phyloP scores from a whole-genome alignment of 2,888 invertebrate genomes.

The Schizotus pectinicornis region DNA sequence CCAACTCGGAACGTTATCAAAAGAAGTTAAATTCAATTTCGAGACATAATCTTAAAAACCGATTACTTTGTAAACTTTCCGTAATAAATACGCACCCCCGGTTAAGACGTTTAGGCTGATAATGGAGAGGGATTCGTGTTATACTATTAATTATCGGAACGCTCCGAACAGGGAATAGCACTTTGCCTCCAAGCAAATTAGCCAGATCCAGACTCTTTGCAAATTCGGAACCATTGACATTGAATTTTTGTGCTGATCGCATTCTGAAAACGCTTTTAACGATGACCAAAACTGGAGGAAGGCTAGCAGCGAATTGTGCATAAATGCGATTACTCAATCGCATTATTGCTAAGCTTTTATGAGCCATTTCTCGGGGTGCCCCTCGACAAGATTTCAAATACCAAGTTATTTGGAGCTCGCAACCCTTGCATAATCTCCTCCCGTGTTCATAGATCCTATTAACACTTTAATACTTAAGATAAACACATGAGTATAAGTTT shows the following conservation, averaged over 20 bases:
- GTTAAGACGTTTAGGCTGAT: constrained; percentile 45
- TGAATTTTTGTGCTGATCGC: too few species aligned
- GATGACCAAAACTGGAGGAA: too few species aligned
- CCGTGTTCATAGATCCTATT: constrained; percentile 40
- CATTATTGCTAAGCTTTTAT: too few species aligned
- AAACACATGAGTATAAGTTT: constrained; percentile 43
- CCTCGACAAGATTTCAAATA: constrained; percentile 16
- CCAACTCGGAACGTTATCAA: constrained; percentile 34
- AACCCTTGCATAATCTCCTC: constrained; percentile 40
- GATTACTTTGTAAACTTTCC: constrained; percentile 45
- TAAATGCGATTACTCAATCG: too few species aligned
- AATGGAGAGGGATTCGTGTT: constrained; percentile 47
- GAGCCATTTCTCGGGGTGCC: too few species aligned
- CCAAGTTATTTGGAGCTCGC: constrained; percentile 23
- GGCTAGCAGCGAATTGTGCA: too few species aligned
- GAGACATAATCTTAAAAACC: constrained; percentile 46
- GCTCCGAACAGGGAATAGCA: constrained; percentile 52
- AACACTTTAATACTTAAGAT: constrained; percentile 45
- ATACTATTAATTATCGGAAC: constrained; percentile 52
- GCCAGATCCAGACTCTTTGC: constrained; percentile 21
- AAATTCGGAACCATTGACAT: constrained; percentile 6
- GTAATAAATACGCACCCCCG: constrained; percentile 38
- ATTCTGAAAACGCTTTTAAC: too few species aligned
- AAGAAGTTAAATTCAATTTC: constrained; percentile 46
- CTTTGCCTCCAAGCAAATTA: constrained; percentile 44